Evolutionary conservation across 2,113 vertebrate species (phyloP), one percentile per base, ranked within the genome.

Genomic region (Burhinus oedicnemus): DNA sequence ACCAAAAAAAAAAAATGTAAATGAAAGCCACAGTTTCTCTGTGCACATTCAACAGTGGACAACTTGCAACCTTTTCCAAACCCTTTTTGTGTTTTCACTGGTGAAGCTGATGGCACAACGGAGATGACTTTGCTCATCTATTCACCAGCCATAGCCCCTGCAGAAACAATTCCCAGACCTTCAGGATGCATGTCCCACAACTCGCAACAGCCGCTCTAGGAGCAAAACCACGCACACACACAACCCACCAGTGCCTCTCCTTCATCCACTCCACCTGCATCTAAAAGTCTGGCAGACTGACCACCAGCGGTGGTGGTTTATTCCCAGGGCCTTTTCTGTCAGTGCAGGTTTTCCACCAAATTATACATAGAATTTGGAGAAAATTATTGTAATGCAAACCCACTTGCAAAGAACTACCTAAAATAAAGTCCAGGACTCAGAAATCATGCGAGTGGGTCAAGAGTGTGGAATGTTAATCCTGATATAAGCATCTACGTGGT

Each of bases 21-120:
- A 47, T 4, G 2, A 79, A 91, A 94, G 11, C 5, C 12, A n/a
- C 12, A 5, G 3, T 52, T 89, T 74, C 6, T 58, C n/a, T 3
- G 1, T 36, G 47, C 42, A 7, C 7, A 42, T 58, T 22, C 22
- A 32, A 32, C 45, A 49, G 36, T 15, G 22, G 45, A n/a, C n/a
- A 40, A 71, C 61, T 69, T 26, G 17, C 12, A 70, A 58, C 17
- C 13, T 83, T 62, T 79, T 65, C 70, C 61, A 32, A 71, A 32
- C 17, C 7, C 38, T 65, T 32, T 40, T 34, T 54, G 17, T 45
- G 20, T 45, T 69, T 52, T 58, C 40, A 8, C 15, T 5, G 5
- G 40, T 38, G 58, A 54, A 62, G 47, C 12, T 40, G 68, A 29
- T 12, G 0, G 0, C 45, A 30, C 29, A 5, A 16, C 0, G 1